Percentiles rank a stretch among this genome's conserved stretches.
Conservation (phyloP, 2,888 invertebrate species). For the Entomobrya multifasciata region DNA sequence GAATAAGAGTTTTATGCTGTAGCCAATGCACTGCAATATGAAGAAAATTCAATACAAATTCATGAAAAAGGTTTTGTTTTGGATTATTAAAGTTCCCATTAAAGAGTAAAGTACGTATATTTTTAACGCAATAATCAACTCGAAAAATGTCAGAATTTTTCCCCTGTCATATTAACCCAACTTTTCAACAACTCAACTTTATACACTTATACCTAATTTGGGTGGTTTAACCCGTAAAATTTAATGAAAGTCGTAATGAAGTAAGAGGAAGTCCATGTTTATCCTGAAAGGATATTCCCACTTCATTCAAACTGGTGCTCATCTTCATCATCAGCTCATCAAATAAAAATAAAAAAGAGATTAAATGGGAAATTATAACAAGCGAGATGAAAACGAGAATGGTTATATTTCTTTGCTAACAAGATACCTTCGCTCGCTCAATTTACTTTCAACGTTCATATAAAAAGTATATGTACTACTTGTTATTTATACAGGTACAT, state of each 20-base stretch:
- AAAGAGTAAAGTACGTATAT: no score
- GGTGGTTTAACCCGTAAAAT: constrained; percentile 36
- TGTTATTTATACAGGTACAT: no score
- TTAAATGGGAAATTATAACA: constrained; percentile 57
- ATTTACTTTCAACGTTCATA: constrained; percentile 13
- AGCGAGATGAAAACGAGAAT: constrained; percentile 40
- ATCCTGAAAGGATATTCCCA: constrained; percentile 13
- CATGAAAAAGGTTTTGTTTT: no score
- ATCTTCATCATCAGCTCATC: constrained; percentile 40
- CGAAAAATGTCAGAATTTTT: neutral
- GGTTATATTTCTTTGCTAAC: constrained; percentile 61
- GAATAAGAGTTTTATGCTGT: no score
- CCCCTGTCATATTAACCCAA: constrained; percentile 8
- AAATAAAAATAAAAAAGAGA: constrained; percentile 60
- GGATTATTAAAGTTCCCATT: no score
- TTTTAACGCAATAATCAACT: no score
- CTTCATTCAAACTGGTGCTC: neutral
- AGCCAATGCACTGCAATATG: no score
- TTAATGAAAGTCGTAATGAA: constrained; percentile 36
- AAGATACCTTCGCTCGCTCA: constrained; percentile 53
- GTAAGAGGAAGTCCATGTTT: constrained; percentile 52
- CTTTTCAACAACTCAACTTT: neutral
- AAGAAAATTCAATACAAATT: no score
- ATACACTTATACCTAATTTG: constrained; percentile 26
- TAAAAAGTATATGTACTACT: no score